Evolutionary conservation across 2,113 vertebrate genomes (phyloP).

Genomic region (Cyphomyrus discorhynchus): DNA sequence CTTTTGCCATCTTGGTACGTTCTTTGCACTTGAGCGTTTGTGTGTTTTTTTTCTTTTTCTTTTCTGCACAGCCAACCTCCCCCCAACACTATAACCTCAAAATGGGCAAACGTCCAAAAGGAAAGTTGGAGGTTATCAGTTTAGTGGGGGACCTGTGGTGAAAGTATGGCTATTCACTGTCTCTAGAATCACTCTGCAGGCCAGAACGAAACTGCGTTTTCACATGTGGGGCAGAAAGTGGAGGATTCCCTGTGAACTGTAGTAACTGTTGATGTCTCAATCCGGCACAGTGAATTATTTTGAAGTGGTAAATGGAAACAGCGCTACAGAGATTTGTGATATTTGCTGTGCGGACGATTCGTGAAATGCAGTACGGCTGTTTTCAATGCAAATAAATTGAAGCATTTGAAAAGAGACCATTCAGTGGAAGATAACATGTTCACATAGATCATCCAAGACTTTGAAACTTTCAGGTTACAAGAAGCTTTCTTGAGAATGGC

Average conservation of each 20-base stretch:
- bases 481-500: neutral
- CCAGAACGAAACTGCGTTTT: neutral
- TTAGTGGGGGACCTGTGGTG: neutral
- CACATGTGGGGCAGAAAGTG: neutral
- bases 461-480: neutral
- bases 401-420: neutral
- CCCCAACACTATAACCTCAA: neutral
- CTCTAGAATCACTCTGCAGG: neutral
- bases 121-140: neutral
- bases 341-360: neutral
- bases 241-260: neutral
- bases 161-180: neutral
- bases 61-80: neutral
- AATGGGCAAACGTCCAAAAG: neutral
- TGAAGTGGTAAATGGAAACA: neutral
- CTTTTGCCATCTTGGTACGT: neutral
- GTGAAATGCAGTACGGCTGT: neutral
- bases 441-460: neutral
- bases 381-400: neutral
- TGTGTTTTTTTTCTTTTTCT: neutral
- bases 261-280: neutral
- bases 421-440: neutral
- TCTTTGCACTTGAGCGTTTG: neutral
- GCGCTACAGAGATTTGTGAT: neutral
- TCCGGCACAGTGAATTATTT: neutral